Evolutionary conservation across 2,113 vertebrate genomes (phyloP).

Genomic region (Melierax canorus): DNA sequence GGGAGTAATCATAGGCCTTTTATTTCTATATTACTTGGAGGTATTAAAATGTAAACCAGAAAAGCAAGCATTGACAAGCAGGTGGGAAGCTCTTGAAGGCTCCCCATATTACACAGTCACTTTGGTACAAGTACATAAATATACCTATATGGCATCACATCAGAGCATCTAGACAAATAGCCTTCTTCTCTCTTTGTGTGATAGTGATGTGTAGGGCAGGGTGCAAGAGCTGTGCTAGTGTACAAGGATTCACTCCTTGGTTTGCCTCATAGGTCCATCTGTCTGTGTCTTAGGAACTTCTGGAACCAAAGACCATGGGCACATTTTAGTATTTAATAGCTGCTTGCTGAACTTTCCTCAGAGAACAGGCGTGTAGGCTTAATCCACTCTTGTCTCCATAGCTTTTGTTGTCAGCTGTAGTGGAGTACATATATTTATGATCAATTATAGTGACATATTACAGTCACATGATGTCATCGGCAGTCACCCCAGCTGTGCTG

Average conservation of each 20-base stretch:
- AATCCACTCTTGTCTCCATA: background rate
- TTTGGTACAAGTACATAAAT: background rate
- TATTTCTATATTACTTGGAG: background rate
- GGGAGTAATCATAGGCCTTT: background rate
- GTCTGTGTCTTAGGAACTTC: background rate
- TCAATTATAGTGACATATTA: background rate
- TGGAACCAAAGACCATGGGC: background rate
- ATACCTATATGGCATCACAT: rapidly evolving
- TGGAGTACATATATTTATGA: background rate
- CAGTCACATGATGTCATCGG: background rate
- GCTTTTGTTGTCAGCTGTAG: background rate
- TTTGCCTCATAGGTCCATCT: background rate
- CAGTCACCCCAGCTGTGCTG: background rate
- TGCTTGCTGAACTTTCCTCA: background rate
- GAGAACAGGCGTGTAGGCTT: background rate
- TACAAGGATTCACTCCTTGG: background rate
- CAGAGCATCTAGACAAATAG: background rate
- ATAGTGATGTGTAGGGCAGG: rapidly evolving
- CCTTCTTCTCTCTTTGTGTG: background rate
- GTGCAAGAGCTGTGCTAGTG: background rate
- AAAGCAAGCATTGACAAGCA: background rate
- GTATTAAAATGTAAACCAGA: background rate
- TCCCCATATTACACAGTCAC: background rate
- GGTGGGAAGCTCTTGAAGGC: background rate
- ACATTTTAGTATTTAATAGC: background rate